Percentiles rank a stretch among this genome's conserved stretches.
Conservation (phyloP, 2,113 vertebrate genomes). For the Bettongia penicillata region DNA sequence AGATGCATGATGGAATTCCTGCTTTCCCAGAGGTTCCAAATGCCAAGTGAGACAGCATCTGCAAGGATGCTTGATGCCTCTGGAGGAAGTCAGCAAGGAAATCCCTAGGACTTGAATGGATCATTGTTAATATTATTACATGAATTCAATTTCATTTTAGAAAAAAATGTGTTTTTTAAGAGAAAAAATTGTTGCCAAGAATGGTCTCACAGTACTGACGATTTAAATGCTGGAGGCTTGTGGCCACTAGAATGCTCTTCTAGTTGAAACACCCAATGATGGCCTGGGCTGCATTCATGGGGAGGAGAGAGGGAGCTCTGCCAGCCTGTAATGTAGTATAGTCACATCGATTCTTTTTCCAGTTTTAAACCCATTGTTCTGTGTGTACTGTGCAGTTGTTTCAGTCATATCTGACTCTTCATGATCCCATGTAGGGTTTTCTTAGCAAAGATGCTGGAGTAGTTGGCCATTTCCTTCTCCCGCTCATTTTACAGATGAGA, state of each 20-base stretch:
- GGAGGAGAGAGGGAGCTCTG: background rate
- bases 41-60: background rate
- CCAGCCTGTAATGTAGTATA: background rate
- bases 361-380: background rate
- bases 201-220: background rate
- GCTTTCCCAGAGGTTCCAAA: background rate
- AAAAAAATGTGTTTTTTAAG: background rate
- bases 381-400: background rate
- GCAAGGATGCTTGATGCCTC: background rate
- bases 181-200: background rate
- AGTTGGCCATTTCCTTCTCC: no score
- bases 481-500: no score
- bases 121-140: background rate
- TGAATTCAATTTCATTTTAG: background rate
- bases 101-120: background rate
- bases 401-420: background rate
- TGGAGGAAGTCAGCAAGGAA: background rate
- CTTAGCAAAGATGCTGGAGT: background rate
- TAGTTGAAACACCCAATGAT: background rate
- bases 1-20: background rate
- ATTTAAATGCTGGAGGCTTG: background rate
- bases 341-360: background rate
- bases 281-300: background rate
- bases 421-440: background rate
- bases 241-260: background rate